Evolutionary conservation across 2,797 vertebrate genomes (phyloP).

Genomic region (Danio tinwini): DNA sequence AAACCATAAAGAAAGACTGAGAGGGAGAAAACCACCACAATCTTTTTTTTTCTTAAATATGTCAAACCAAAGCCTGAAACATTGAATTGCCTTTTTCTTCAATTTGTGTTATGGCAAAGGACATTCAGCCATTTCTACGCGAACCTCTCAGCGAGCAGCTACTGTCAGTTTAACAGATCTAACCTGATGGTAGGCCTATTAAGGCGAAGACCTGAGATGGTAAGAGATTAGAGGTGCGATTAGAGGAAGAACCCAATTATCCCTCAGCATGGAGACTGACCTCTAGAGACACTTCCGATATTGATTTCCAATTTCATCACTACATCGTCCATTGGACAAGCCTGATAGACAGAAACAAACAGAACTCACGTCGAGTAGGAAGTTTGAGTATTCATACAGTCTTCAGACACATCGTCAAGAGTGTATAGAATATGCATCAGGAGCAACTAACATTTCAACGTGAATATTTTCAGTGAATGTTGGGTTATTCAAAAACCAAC

Average conservation of each 20-base stretch:
- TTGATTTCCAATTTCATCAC: constrained; percentile 48
- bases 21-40: background rate
- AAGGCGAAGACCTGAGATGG: constrained; percentile 56
- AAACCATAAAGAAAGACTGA: constrained; percentile 1
- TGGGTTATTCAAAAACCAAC: background rate
- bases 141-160: constrained; percentile 8
- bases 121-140: background rate
- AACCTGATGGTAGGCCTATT: constrained; percentile 49
- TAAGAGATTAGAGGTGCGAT: constrained; percentile 55
- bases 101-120: background rate
- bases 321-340: constrained; percentile 13
- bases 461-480: background rate
- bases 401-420: background rate
- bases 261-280: constrained; percentile 39
- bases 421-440: background rate
- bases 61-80: background rate
- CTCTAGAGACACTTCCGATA: constrained; percentile 38
- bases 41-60: background rate
- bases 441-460: background rate
- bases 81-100: background rate
- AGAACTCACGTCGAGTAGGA: background rate
- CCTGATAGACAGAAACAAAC: constrained; percentile 27
- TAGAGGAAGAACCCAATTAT: constrained; percentile 59
- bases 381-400: background rate
- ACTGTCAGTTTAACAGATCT: constrained; percentile 45